Evolutionary conservation across 2,888 invertebrate genomes (phyloP), one percentile per base, ranked within the genome.

Genomic region (Eupithecia exiguata): DNA sequence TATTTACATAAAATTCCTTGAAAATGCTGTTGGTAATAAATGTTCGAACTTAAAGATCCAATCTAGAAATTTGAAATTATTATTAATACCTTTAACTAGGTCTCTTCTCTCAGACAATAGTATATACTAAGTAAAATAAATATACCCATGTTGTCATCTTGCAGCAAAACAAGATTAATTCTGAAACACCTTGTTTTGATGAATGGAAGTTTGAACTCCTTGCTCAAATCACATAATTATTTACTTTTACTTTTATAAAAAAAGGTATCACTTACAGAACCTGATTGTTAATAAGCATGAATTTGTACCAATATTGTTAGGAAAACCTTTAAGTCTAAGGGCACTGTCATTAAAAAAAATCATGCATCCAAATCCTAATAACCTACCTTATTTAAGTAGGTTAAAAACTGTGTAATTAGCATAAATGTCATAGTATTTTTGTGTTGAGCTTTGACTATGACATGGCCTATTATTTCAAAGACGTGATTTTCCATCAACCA

Each of bases 131-230:
- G 35, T 62, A 5, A 62, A 18, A 35, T 62, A 62, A 62, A 62
- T 35, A 62, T 14, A 58, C 25, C 2, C 18, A 62, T 62, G 62
- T 62, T 62, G 62, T 62, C 62, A 35, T 62, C 58, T 21, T 58
- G 25, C 14, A 53, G n/a, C 49, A 53, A 58, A 62, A 35, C 62
- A 62, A 18, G 62, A 62, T 35, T 35, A 62, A 30, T 30, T 25
- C 35, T 6, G 1, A 12, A 62, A 62, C 35, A 62, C 18, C 18
- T 35, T 35, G 35, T 62, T 58, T 58, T 58, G 4, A 21, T 10
- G 21, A 58, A 58, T 5, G 2, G 58, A 25, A 58, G 12, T 25
- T 14, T 58, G 58, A 58, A 14, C 58, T 49, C 1, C 1, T 46
- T 18, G 18, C 46, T 49, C n/a, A 49, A 49, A 49, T 53, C 21